These are phyloP conservation scores for Tor tambroides DNA, from an alignment of 2,113 vertebrate genomes.

Conservation along the genomic window DNA sequence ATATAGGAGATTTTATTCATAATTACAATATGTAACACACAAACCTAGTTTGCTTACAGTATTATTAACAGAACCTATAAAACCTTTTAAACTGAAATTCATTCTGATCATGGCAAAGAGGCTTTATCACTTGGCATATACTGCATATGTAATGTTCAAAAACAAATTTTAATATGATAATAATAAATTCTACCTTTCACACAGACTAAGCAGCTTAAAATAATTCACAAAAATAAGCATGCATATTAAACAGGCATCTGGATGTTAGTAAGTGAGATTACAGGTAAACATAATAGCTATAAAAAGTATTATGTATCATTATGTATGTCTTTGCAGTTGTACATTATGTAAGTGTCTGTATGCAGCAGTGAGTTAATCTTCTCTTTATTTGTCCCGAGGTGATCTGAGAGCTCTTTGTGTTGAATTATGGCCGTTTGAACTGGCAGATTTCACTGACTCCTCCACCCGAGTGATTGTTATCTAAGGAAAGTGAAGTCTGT, in stretches of 20 bases:
- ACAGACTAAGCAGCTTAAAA: background rate
- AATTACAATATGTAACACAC: too few species aligned
- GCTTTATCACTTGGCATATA: background rate
- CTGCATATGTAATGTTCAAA: background rate
- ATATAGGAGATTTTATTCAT: too few species aligned
- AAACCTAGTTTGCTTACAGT: too few species aligned
- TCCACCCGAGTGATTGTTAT: constrained; percentile 54
- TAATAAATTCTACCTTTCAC: background rate
- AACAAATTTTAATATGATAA: background rate
- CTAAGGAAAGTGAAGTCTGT: constrained; percentile 48
- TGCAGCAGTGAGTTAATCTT: constrained; percentile 24
- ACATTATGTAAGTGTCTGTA: constrained; percentile 8
- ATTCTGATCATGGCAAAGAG: background rate
- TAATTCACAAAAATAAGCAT: constrained; percentile 1
- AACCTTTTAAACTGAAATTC: background rate
- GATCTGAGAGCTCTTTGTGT: background rate
- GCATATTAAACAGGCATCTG: background rate
- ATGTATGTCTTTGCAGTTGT: background rate
- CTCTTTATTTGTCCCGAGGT: constrained; percentile 45
- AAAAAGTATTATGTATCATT: background rate
- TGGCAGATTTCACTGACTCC: constrained; percentile 54
- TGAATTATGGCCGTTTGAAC: constrained; percentile 47
- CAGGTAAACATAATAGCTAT: background rate
- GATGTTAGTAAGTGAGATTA: background rate
- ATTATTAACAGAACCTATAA: too few species aligned